Conservation (phyloP, 1,140 invertebrate genomes). For the Mactra quadrangularis region DNA sequence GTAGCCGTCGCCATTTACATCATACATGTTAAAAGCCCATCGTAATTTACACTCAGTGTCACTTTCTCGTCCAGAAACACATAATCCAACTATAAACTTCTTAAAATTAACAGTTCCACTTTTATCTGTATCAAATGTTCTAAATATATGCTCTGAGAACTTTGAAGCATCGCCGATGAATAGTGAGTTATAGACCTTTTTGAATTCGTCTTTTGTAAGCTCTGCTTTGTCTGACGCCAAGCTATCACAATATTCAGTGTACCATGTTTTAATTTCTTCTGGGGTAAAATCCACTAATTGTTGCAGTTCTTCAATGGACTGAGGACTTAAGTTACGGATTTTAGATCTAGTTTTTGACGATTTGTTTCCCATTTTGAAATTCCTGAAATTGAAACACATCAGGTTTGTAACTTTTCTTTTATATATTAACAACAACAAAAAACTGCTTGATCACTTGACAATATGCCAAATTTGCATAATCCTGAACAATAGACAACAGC, state of each 20-base stretch:
- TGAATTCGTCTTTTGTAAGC: slow-evolving; percentile 89
- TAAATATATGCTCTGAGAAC: slow-evolving; percentile 73
- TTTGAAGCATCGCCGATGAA: slow-evolving; percentile 70
- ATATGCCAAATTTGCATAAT: too few relatives aligned
- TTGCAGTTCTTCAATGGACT: slow-evolving; percentile 50
- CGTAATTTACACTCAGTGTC: slow-evolving; percentile 93
- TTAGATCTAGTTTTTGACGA: not conserved
- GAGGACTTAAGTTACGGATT: slow-evolving; percentile 19
- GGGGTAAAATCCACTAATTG: slow-evolving; percentile 47
- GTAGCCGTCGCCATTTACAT: slow-evolving; percentile 92
- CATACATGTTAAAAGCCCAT: slow-evolving; percentile 96
- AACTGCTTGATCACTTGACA: too few relatives aligned
- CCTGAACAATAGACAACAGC: too few relatives aligned
- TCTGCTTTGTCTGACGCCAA: slow-evolving; percentile 91
- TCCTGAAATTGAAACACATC: too few relatives aligned
- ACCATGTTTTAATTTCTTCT: slow-evolving; percentile 62
- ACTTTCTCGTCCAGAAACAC: slow-evolving; percentile 85
- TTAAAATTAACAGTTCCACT: slow-evolving; percentile 75
- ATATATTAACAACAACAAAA: too few relatives aligned
- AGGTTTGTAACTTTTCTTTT: too few relatives aligned
- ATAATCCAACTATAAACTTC: slow-evolving; percentile 75
- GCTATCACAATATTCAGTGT: slow-evolving; percentile 53
- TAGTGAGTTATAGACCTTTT: slow-evolving; percentile 68
- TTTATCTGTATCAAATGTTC: slow-evolving; percentile 75
- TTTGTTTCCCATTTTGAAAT: slow-evolving; percentile 53